phyloP scores from a whole-genome alignment of 2,797 vertebrate species.

The Hafferia zeledoni region DNA sequence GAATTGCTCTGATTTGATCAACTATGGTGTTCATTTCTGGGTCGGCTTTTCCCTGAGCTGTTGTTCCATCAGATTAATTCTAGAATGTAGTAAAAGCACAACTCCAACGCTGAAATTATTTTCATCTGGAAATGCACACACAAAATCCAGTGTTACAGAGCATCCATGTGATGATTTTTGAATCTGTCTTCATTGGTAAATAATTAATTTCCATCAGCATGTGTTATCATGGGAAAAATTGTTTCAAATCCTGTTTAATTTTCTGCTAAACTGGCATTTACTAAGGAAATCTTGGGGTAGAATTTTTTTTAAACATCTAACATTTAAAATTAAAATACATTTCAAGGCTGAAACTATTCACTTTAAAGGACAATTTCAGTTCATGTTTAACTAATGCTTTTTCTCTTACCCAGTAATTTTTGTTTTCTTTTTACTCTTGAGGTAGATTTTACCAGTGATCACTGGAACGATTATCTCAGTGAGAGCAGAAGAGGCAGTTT shows the following conservation, averaged over 20 bases:
- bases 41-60: neutral
- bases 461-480: neutral
- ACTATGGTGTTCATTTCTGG: neutral
- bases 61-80: neutral
- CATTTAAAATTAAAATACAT: neutral
- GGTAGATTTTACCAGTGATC: neutral
- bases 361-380: neutral
- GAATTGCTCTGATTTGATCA: neutral
- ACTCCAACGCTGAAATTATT: neutral
- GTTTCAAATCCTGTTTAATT: conserved; percentile 6
- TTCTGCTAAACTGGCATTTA: conserved; percentile 14
- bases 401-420: neutral
- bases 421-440: neutral
- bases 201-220: neutral
- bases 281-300: neutral
- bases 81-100: neutral
- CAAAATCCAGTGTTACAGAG: neutral
- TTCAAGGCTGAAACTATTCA: neutral
- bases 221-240: conserved; percentile 8
- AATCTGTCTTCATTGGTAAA: conserved; percentile 1
- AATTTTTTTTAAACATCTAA: neutral
- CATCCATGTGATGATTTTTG: neutral
- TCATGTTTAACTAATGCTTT: neutral
- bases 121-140: neutral
- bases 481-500: conserved; percentile 30